Conservation (phyloP, 2,888 invertebrate species). For the Volucella bombylans region DNA sequence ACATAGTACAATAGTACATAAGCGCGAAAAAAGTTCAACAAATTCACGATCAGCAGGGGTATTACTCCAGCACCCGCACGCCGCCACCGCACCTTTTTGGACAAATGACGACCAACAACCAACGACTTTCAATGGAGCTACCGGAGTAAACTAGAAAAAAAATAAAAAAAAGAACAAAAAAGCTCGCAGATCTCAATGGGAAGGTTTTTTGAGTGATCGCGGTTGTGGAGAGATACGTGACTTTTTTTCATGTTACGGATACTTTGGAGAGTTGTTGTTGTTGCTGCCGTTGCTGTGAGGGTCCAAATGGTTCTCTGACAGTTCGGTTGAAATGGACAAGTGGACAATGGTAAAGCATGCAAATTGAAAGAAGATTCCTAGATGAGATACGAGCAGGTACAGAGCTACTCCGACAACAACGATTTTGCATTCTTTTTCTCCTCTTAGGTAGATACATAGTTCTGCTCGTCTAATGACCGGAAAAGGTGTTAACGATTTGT, state of each 20-base stretch:
- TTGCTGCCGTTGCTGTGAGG: constrained; percentile 11
- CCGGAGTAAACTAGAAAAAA: constrained; percentile 46
- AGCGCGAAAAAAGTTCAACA: constrained; percentile 67
- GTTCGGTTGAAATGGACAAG: constrained; percentile 39
- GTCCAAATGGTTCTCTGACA: constrained; percentile 31
- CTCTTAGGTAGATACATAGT: constrained; percentile 29
- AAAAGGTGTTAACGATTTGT: constrained; percentile 64
- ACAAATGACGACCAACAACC: background rate
- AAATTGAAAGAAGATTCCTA: constrained; percentile 62
- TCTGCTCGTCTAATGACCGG: constrained; percentile 67
- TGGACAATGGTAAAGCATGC: constrained; percentile 53
- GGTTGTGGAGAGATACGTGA: constrained; percentile 25
- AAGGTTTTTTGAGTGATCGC: constrained; percentile 17
- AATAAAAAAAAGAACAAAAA: constrained; percentile 60
- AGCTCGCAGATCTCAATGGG: constrained; percentile 44
- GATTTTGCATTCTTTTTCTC: constrained; percentile 31
- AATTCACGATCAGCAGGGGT: constrained; percentile 66
- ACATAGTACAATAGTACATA: constrained; percentile 8
- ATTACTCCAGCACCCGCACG: constrained; percentile 17
- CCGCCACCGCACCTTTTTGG: constrained; percentile 26
- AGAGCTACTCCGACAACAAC: background rate
- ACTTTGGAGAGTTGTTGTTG: constrained; percentile 27
- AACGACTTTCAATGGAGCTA: constrained; percentile 20
- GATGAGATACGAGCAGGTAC: constrained; percentile 27
- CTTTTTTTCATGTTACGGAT: background rate